These are phyloP conservation scores for Erpobdella octoculata DNA, from an alignment of 2,888 invertebrate species.

Conservation along the genomic window DNA sequence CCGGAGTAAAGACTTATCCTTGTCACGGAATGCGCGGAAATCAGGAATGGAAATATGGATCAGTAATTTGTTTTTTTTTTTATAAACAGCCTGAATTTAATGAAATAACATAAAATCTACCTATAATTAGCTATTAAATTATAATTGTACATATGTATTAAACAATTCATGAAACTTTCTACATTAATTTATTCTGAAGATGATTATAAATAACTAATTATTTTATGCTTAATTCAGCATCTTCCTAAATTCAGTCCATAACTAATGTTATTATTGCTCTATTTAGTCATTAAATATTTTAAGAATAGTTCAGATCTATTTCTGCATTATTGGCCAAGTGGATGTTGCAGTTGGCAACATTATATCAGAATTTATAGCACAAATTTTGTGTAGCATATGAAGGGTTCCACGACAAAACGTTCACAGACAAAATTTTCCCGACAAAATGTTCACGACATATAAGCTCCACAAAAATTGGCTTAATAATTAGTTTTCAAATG, in stretches of 20 bases:
- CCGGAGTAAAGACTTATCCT: conserved; percentile 53
- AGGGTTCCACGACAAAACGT: too few species aligned
- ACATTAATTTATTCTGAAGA: neutral
- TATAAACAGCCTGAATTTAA: neutral
- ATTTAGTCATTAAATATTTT: too few species aligned
- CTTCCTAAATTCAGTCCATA: neutral
- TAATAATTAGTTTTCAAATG: neutral
- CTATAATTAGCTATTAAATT: neutral
- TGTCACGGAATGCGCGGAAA: conserved; percentile 56
- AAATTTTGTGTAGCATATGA: too few species aligned
- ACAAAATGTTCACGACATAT: too few species aligned
- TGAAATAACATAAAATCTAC: neutral
- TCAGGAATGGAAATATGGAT: conserved; percentile 55
- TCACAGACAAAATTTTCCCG: too few species aligned
- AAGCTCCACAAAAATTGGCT: too few species aligned
- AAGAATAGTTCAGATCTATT: too few species aligned
- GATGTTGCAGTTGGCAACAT: too few species aligned
- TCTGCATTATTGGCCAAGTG: too few species aligned
- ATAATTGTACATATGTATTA: neutral
- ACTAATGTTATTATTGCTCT: neutral
- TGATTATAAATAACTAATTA: too few species aligned
- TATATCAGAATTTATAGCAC: too few species aligned
- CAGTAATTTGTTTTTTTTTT: conserved; percentile 39
- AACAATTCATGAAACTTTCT: neutral
- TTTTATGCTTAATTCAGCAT: too few species aligned